These are phyloP conservation scores for Tipula unca DNA, from an alignment of 2,888 invertebrate species.

Conservation along the genomic window DNA sequence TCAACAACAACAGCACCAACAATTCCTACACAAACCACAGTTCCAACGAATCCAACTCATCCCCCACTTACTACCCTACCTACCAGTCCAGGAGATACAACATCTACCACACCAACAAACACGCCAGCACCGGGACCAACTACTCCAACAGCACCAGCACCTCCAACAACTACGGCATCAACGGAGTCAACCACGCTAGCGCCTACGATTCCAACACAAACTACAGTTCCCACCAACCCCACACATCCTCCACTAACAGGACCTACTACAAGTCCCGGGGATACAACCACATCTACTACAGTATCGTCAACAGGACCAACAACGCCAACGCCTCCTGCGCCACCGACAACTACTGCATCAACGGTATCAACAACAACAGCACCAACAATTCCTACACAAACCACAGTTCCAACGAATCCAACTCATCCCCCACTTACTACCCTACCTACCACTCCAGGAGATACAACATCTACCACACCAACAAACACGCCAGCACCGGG, in stretches of 20 bases:
- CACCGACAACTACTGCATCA: not conserved
- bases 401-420: not conserved
- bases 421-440: not conserved
- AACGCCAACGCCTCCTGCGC: not conserved
- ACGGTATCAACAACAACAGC: not conserved
- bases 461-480: not conserved
- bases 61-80: not conserved
- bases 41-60: not conserved
- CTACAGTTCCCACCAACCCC: not conserved
- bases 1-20: not conserved
- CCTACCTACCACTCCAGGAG: not conserved
- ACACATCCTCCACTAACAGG: not conserved
- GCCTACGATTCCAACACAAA: not conserved
- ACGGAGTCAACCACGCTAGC: not conserved
- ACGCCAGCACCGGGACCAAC: slow-evolving; percentile 27
- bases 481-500: slow-evolving; percentile 26
- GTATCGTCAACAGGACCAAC: not conserved
- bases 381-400: not conserved
- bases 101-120: slow-evolving; percentile 24
- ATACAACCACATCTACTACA: not conserved
- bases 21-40: not conserved
- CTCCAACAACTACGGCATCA: slow-evolving; percentile 28
- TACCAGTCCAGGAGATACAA: not conserved
- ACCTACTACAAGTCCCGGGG: not conserved
- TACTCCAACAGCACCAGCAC: slow-evolving; percentile 24